phyloP scores from a whole-genome alignment of 2,797 vertebrate genomes.

The Picus viridis region DNA sequence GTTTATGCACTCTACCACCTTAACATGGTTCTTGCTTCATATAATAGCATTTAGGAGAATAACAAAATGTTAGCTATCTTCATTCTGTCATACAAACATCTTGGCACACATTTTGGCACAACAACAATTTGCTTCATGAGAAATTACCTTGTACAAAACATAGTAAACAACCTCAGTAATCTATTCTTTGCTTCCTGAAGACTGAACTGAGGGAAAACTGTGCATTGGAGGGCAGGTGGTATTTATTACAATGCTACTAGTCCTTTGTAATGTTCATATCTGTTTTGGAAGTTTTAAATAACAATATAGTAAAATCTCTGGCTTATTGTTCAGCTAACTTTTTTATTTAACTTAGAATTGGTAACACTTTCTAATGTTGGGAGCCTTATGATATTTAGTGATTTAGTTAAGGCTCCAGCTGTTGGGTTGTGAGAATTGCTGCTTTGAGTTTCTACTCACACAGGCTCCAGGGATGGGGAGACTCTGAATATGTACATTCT shows the following conservation, averaged over 20 bases:
- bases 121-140: background rate
- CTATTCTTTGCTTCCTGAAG: background rate
- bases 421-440: background rate
- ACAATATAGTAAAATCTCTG: background rate
- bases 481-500: background rate
- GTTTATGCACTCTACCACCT: background rate
- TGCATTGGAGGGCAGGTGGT: background rate
- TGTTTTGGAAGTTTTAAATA: background rate
- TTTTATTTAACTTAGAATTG: background rate
- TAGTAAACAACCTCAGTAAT: background rate
- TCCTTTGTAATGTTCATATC: background rate
- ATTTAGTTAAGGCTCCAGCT: constrained; percentile 4
- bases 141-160: background rate
- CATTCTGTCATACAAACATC: background rate
- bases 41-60: background rate
- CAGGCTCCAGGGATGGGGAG: background rate
- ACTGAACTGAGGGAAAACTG: background rate
- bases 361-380: background rate
- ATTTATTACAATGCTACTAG: background rate
- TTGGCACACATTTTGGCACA: background rate
- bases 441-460: background rate
- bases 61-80: background rate
- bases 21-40: background rate
- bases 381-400: background rate
- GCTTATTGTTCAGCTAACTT: background rate